phyloP scores from a whole-genome alignment of 2,113 vertebrate genomes.

The Ia io region DNA sequence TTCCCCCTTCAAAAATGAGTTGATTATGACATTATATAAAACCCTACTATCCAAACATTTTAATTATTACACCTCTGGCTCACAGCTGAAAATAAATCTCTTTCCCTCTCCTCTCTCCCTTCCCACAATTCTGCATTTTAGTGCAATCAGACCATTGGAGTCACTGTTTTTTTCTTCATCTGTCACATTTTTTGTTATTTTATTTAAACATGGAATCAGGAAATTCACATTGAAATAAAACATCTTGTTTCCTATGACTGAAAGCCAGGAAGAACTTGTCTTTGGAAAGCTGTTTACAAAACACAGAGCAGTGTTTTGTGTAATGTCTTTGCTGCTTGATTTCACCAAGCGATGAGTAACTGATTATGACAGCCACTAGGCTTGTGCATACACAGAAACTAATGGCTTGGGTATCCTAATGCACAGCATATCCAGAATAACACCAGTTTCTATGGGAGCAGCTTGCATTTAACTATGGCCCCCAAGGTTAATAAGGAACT shows the following conservation, averaged over 20 bases:
- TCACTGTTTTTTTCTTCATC: conserved; percentile 34
- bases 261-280: conserved; percentile 51
- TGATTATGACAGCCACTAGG: background rate
- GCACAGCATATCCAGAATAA: background rate
- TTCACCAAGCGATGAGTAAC: conserved; percentile 16
- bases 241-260: conserved; percentile 57
- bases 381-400: background rate
- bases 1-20: background rate
- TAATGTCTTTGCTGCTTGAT: conserved; percentile 48
- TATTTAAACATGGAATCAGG: conserved; percentile 64
- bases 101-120: background rate
- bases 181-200: conserved; percentile 60
- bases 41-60: background rate
- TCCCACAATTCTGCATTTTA: background rate
- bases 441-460: background rate
- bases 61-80: background rate
- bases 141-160: background rate
- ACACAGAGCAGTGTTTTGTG: conserved; percentile 1
- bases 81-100: background rate
- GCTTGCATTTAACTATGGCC: background rate
- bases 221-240: conserved; percentile 70
- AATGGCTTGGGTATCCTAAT: background rate
- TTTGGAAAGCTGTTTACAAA: conserved; percentile 44
- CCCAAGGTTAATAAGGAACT: background rate
- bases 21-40: background rate